A percentile compares a stretch with the other conserved stretches of the same genome.
phyloP scores from a whole-genome alignment of 2,113 vertebrate species.

The Camelus bactrianus region DNA sequence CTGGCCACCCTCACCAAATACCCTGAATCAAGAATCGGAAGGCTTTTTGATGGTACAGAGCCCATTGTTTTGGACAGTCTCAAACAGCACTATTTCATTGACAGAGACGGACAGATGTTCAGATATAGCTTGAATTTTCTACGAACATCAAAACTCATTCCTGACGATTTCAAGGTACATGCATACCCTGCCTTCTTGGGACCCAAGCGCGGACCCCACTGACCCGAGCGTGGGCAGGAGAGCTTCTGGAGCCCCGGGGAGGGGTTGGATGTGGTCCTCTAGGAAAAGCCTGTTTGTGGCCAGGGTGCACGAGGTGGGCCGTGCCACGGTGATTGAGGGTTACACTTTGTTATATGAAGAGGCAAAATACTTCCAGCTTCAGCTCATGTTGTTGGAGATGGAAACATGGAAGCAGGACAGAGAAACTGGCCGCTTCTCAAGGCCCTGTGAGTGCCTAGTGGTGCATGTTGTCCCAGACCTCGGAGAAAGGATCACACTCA shows the following conservation, averaged over 20 bases:
- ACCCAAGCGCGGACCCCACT: neutral
- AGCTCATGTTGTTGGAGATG: conserved; percentile 94
- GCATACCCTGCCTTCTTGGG: neutral
- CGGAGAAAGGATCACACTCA: conserved; percentile 94
- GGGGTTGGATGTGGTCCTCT: rapidly evolving
- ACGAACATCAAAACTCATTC: conserved; percentile 99
- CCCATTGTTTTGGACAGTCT: conserved; percentile 99
- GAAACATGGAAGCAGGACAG: conserved; percentile 94
- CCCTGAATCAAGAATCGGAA: conserved; percentile 97
- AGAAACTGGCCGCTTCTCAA: conserved; percentile 87
- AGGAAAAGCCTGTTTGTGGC: neutral
- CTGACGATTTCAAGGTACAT: conserved; percentile 98
- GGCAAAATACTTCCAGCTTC: conserved; percentile 96
- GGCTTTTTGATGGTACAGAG: conserved; percentile 99
- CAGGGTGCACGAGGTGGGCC: neutral
- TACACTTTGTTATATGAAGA: conserved; percentile 97
- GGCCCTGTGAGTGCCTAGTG: conserved; percentile 94
- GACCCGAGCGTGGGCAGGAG: neutral
- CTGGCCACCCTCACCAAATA: conserved; percentile 98
- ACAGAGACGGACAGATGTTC: conserved; percentile 99
- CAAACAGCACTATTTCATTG: conserved; percentile 99
- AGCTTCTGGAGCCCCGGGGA: neutral
- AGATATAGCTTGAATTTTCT: conserved; percentile 99
- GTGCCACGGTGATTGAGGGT: conserved; percentile 84
- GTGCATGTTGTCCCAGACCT: conserved; percentile 95